phyloP scores from a whole-genome alignment of 2,113 vertebrate genomes.

The Excalfactoria chinensis region DNA sequence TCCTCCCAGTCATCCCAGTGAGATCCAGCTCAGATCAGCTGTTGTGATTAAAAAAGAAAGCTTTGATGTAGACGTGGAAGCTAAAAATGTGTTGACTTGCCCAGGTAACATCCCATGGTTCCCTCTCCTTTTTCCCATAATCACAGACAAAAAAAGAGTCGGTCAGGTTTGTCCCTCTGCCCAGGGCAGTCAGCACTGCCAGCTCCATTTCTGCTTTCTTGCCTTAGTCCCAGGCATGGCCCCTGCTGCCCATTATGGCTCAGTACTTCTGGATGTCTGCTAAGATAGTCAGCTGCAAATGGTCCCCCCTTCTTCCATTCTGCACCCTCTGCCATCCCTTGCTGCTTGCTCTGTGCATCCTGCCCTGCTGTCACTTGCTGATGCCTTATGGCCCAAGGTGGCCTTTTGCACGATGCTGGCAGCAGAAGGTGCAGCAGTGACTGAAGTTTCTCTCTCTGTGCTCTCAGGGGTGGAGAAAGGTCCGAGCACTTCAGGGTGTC shows the following conservation, averaged over 20 bases:
- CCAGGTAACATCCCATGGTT: not conserved
- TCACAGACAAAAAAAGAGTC: not conserved
- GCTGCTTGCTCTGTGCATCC: not conserved
- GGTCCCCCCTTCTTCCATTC: not conserved
- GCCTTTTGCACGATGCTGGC: not conserved
- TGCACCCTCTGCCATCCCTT: not conserved
- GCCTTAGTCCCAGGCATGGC: not conserved
- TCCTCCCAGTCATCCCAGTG: not conserved
- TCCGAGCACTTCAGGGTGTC: constrained; percentile 86
- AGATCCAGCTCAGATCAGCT: not conserved
- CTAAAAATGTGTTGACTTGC: not conserved
- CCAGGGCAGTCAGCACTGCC: not conserved
- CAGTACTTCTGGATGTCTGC: not conserved
- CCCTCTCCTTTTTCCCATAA: not conserved
- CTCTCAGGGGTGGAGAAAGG: constrained; percentile 84
- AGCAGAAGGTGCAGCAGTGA: not conserved
- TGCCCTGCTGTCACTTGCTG: not conserved
- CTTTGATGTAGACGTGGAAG: not conserved
- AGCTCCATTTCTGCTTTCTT: not conserved
- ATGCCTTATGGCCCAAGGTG: not conserved
- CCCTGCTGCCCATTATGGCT: not conserved
- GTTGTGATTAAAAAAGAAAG: not conserved
- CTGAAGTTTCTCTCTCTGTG: not conserved
- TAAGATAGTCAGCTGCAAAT: not conserved
- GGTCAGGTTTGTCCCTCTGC: not conserved